Evolutionary conservation across 2,888 invertebrate genomes (phyloP), one percentile per base, ranked within the genome.

Genomic region (Lissonota sp.): DNA sequence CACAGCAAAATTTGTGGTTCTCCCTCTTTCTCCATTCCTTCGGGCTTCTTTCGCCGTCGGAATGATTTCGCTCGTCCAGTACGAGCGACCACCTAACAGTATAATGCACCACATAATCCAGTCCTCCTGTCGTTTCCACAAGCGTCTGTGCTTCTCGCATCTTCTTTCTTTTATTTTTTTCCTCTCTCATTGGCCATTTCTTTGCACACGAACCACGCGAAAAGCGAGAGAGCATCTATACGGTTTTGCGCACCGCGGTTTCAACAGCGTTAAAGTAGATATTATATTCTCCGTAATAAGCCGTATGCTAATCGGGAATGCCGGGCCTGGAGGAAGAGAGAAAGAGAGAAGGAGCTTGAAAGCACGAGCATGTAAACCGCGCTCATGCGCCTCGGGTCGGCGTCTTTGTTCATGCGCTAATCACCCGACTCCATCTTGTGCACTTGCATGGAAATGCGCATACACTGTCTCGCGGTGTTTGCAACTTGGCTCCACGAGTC

Each of bases 281-380:
- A 86, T 88, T 88, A 87, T 87, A 85, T 83, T 85, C 77, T 83
- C 66, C 79, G 81, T 86, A 87, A 88, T 88, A 88, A 87, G 84
- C 85, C 80, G 86, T 85, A 87, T 87, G 87, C 84, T 88, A 89
- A 88, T 89, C 85, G 80, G 84, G 85, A 86, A 88, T 85, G 80
- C 78, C 60, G 71, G 80, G 84, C 80, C 55, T 60, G 60, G 46
- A 75, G 67, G 46, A 14, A 16, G 51, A n/a, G n/a, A 40, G 14
- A 16, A 5, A 42, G 40, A 42, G 53, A 40, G 6, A 42, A 14
- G 40, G 26, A 26, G 6, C 6, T 3, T 12, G 40, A 26, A n/a
- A n/a, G 14, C 6, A 39, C 6, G 6, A 42, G 40, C 46, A 6
- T 51, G 26, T 26, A 26, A 26, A 26, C n/a, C 10, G 26, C 44